phyloP scores from a whole-genome alignment of 2,888 invertebrate species.

The Hedychridium roseum region DNA sequence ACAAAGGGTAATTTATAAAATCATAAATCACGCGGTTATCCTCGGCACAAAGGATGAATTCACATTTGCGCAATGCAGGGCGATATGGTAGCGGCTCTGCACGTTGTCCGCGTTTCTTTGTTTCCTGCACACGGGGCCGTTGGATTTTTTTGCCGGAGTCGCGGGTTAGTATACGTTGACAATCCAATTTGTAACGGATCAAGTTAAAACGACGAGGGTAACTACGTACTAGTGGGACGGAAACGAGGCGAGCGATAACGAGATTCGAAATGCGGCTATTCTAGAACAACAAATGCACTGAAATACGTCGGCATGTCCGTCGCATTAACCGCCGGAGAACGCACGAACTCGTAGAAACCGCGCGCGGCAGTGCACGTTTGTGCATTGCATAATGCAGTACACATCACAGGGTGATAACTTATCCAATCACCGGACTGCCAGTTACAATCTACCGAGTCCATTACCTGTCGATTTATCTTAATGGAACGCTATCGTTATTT shows the following conservation, averaged over 20 bases:
- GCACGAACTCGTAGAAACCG: slow-evolving; percentile 19
- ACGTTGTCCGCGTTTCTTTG: too few relatives aligned
- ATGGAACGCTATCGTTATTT: slow-evolving; percentile 58
- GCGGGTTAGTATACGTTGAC: slow-evolving; percentile 33
- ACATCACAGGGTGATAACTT: slow-evolving; percentile 54
- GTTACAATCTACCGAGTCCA: slow-evolving; percentile 54
- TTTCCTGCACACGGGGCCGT: too few relatives aligned
- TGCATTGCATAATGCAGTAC: slow-evolving; percentile 52
- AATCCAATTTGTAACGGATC: slow-evolving; percentile 53
- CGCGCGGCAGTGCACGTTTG: slow-evolving; percentile 12
- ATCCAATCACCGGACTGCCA: slow-evolving; percentile 59
- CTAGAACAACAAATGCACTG: slow-evolving; percentile 38
- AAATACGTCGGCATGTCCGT: slow-evolving; percentile 18
- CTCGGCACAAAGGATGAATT: too few relatives aligned
- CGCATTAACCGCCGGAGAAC: slow-evolving; percentile 22
- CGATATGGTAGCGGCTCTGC: too few relatives aligned
- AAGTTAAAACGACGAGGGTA: slow-evolving; percentile 31
- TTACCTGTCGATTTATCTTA: slow-evolving; percentile 59
- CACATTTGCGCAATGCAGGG: too few relatives aligned
- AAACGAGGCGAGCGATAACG: slow-evolving; percentile 36
- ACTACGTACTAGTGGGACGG: not conserved
- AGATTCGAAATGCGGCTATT: slow-evolving; percentile 39
- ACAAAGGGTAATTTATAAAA: too few relatives aligned
- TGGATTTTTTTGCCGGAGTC: too few relatives aligned
- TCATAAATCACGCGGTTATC: too few relatives aligned